A percentile compares a stretch with the other conserved stretches of the same genome.
phyloP scores from a whole-genome alignment of 2,797 vertebrate genomes.

The Pogoniulus pusillus region DNA sequence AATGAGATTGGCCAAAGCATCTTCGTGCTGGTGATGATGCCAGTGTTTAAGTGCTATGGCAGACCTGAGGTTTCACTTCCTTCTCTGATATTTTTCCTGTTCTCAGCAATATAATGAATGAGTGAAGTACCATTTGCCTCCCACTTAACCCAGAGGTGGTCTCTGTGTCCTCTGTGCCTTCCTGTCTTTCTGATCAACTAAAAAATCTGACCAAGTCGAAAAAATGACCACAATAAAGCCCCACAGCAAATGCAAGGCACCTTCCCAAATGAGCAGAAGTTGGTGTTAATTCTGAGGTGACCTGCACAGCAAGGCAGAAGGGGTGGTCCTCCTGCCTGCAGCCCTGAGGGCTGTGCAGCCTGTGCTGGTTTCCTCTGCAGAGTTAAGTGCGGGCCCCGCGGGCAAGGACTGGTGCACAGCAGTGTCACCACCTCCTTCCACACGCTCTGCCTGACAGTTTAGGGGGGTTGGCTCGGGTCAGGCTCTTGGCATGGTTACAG shows the following conservation, averaged over 20 bases:
- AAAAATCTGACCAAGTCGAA: not conserved
- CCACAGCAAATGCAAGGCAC: not conserved
- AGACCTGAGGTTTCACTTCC: not conserved
- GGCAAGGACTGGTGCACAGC: rapidly evolving
- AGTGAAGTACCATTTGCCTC: not conserved
- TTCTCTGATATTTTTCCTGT: not conserved
- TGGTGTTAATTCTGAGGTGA: not conserved
- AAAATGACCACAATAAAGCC: not conserved
- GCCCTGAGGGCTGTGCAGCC: not conserved
- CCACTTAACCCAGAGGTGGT: not conserved
- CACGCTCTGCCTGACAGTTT: not conserved
- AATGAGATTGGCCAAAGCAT: not conserved
- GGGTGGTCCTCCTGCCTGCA: not conserved
- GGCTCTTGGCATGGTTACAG: not conserved
- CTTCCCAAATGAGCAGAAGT: not conserved
- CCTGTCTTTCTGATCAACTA: not conserved
- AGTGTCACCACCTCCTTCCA: not conserved
- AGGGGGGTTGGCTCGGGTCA: not conserved
- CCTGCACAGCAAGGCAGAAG: not conserved
- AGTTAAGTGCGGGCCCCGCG: no score
- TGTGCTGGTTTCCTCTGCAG: not conserved
- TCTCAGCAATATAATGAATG: not conserved
- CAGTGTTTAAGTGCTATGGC: not conserved
- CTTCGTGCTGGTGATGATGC: not conserved
- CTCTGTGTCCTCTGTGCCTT: not conserved